These are phyloP conservation scores for Caradrina clavipalpis DNA, from an alignment of 2,888 invertebrate genomes.

Conservation along the genomic window DNA sequence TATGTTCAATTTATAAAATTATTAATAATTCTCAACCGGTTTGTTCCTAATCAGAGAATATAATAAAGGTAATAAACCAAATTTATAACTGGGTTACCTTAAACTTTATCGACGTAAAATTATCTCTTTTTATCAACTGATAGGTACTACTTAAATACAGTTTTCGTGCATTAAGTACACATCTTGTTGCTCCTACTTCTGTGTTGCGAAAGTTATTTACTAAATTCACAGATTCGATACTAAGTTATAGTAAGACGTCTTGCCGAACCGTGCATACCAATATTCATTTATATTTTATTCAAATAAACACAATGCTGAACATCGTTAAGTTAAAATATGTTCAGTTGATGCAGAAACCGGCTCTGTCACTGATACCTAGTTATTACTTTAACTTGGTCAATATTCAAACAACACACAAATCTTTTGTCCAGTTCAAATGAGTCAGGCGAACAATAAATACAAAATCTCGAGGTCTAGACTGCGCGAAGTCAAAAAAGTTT, in stretches of 20 bases:
- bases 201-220: background rate
- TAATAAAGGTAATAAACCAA: slow-evolving; percentile 7
- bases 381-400: slow-evolving; percentile 37
- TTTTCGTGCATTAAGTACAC: slow-evolving; percentile 5
- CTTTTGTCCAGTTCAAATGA: slow-evolving; percentile 33
- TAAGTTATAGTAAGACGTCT: slow-evolving; percentile 4
- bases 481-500: slow-evolving; percentile 66
- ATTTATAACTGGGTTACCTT: slow-evolving; percentile 29
- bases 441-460: slow-evolving; percentile 47
- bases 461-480: slow-evolving; percentile 51
- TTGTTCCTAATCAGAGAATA: slow-evolving; percentile 19
- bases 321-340: slow-evolving; percentile 56
- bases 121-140: slow-evolving; percentile 58
- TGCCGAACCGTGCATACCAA: background rate
- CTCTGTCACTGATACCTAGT: slow-evolving; percentile 55
- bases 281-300: slow-evolving; percentile 34
- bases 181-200: background rate
- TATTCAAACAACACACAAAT: slow-evolving; percentile 43
- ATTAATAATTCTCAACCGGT: background rate
- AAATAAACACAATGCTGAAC: slow-evolving; percentile 38
- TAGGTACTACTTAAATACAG: slow-evolving; percentile 19
- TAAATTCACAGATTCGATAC: background rate
- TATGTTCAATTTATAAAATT: slow-evolving; percentile 18
- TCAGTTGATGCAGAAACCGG: slow-evolving; percentile 67
- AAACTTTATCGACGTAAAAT: slow-evolving; percentile 51